Evolutionary conservation across 1,140 invertebrate genomes (phyloP), one percentile per base, ranked within the genome.

Genomic region (Vollenhovia emeryi): DNA sequence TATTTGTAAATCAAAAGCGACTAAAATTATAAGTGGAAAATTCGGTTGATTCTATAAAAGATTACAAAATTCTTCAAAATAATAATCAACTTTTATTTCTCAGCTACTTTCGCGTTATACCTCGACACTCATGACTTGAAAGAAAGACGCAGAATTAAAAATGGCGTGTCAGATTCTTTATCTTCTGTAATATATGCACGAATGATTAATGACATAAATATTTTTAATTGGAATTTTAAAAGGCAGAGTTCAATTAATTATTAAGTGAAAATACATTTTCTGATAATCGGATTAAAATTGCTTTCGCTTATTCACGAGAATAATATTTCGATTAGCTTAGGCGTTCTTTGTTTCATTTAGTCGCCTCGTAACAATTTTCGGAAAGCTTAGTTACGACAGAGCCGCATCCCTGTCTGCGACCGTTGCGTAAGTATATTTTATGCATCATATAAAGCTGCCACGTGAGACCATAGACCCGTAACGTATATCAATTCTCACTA

Each of bases 401-500:
- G 3, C 50, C n/a, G 13, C 40, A 79, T 79, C 45, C 30, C 45
- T 79, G 43, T 52, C 27, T 30, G 27, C 43, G 13, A 33, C 30
- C 13, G 30, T 79, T 68, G 75, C 36, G 24, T 68, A 36, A 79
- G 60, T 48, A 79, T 21, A 36, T 79, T 79, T 79, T 79, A 66
- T 59, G 60, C 30, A 68, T 52, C 60, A 36, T 50, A 52, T 79
- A 79, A 79, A 79, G 43, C 30, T 68, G 43, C 30, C 75, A 68
- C 15, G 18, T 15, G 15, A 52, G 21, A 50, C 43, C 60, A 21
- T 59, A 52, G 11, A 36, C 24, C 13, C 40, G 40, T 79, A 78
- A 50, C 59, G 13, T 78, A 79, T 68, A 79, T 79, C 60, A 79
- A 68, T 79, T 79, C 21, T 15, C 24, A 66, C 43, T 68, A 50